Base-by-base conservation (phyloP, 2,797 vertebrate species). In the Macropodus opercularis region DNA sequence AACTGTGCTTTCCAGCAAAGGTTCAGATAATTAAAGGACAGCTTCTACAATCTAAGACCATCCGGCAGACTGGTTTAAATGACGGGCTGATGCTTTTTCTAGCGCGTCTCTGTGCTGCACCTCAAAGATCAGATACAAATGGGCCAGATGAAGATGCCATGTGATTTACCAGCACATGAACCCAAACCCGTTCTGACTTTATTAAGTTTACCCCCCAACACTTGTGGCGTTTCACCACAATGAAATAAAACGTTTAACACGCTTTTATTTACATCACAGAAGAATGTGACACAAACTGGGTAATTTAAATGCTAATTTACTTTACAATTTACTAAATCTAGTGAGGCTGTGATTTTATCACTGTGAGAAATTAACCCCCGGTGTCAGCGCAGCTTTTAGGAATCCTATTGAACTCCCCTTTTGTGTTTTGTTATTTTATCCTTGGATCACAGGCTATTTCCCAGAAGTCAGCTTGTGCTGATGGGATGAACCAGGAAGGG, bases 391-490 rank as follows among this genome's bases (percentile, higher is more conserved):
- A 36, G 35, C 43, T 10, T 63, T 63, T 21, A 24, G 53, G 32
- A 77, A 58, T 69, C 55, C 65, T 29, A 52, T 57, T 67, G 52
- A 77, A 58, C 41, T 60, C 10, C 6, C 32, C 12, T 46, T 53
- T 11, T 38, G 14, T 32, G 31, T 50, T 52, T 55, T 27, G 34
- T 52, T 35, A 46, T 42, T 24, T 40, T 29, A 34, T 21, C 5
- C 35, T 15, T 26, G 69, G 51, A 84, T 86, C 74, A 67, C 79
- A 77, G 61, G 57, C 54, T 44, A 80, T 85, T 89, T 92, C 87
- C 66, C 79, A 86, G 75, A 90, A 87, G 69, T 83, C 79, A 51
- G 64, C 77, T 75, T 75, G 67, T 73, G 69, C 69, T 70, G 72
- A 88, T 80, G 85, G 84, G 76, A 75, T 61, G 57, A 81, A 78